These are phyloP conservation scores for Chelmon rostratus DNA, from an alignment of 2,797 vertebrate species.

Conservation along the genomic window DNA sequence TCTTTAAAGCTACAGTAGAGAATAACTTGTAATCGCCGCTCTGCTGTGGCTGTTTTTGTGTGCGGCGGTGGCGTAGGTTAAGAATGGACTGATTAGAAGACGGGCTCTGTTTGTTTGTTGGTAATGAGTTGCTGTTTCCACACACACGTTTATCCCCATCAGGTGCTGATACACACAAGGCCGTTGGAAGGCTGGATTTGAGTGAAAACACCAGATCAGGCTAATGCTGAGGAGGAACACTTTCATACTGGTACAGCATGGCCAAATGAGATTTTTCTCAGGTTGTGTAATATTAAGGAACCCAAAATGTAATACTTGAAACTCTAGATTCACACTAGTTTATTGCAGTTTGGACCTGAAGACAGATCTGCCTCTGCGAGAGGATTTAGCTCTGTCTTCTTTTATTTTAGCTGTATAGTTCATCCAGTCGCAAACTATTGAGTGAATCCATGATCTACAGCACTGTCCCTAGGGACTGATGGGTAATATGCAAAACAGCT, in stretches of 20 bases:
- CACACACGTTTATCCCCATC: constrained; percentile 16
- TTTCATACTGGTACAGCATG: not conserved
- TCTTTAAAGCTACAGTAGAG: constrained; percentile 34
- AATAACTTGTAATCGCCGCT: constrained; percentile 46
- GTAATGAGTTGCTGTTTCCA: constrained; percentile 36
- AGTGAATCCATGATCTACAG: constrained; percentile 63
- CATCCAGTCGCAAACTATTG: constrained; percentile 54
- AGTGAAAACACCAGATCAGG: not conserved
- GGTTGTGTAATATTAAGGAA: not conserved
- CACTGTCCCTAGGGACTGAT: constrained; percentile 43
- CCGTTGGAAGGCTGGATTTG: constrained; percentile 11
- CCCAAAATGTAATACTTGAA: not conserved
- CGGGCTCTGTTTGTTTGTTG: constrained; percentile 56
- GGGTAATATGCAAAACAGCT: constrained; percentile 79
- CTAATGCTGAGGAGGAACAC: not conserved
- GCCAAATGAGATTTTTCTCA: not conserved
- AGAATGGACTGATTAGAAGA: constrained; percentile 50
- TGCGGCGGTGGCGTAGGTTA: constrained; percentile 13
- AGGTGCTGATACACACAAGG: constrained; percentile 10
- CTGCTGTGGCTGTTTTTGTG: constrained; percentile 20
- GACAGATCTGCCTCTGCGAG: not conserved
- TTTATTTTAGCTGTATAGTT: constrained; percentile 29
- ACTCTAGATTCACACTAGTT: not conserved
- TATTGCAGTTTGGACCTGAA: not conserved
- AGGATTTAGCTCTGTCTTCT: constrained; percentile 4